A percentile compares a stretch with the other conserved stretches of the same genome.
Conservation (phyloP, 2,888 invertebrate genomes). For the Eupeodes latifasciatus region DNA sequence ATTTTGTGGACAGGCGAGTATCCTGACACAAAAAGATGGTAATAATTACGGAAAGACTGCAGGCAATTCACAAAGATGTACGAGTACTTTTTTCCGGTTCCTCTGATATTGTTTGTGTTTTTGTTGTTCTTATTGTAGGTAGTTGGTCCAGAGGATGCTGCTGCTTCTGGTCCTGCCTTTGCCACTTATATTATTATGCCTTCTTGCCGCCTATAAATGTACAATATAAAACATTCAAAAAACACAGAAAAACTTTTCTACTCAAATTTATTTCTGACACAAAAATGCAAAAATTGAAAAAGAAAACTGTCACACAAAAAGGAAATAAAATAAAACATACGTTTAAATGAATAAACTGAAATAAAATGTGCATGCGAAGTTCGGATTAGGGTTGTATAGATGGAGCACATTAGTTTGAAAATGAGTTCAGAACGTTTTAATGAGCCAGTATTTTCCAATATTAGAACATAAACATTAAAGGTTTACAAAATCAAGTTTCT, state of each 20-base stretch:
- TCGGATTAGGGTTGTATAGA: conserved; percentile 33
- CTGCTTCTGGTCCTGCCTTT: conserved; percentile 9
- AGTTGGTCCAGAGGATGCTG: conserved; percentile 22
- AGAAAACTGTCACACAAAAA: conserved; percentile 64
- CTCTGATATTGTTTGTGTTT: conserved; percentile 42
- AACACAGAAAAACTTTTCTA: conserved; percentile 55
- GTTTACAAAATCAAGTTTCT: no score
- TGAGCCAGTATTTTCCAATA: no score
- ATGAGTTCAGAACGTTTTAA: no score
- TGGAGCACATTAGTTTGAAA: background rate
- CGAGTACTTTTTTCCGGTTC: conserved; percentile 61
- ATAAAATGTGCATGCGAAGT: conserved; percentile 21
- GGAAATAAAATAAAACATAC: conserved; percentile 66
- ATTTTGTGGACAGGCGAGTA: background rate
- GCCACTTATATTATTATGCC: conserved; percentile 8
- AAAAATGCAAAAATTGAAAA: conserved; percentile 75
- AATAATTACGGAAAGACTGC: conserved; percentile 75
- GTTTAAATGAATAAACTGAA: conserved; percentile 50
- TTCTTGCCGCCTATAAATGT: conserved; percentile 15
- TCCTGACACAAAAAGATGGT: conserved; percentile 23
- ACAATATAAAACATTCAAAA: conserved; percentile 31
- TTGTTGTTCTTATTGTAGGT: background rate
- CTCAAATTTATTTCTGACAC: conserved; percentile 75
- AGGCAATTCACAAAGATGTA: conserved; percentile 73
- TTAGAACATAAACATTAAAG: no score